These are phyloP conservation scores for Epinephelus awoara DNA, from an alignment of 2,797 vertebrate species.

Conservation along the genomic window DNA sequence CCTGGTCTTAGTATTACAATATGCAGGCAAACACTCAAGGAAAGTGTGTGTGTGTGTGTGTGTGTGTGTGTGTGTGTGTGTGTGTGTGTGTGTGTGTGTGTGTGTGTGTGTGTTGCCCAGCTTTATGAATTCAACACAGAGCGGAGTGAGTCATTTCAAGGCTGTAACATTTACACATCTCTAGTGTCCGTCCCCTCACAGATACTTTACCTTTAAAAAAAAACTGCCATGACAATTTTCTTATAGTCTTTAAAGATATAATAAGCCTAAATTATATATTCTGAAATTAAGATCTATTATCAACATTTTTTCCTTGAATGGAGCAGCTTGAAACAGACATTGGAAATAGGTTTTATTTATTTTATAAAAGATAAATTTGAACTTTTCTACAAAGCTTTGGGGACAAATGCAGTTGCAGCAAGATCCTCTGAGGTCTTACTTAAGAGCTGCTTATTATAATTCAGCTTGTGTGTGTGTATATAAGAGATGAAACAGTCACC, in stretches of 20 bases:
- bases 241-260: not conserved
- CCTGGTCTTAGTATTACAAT: constrained; percentile 21
- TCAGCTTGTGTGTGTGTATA: no score
- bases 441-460: not conserved
- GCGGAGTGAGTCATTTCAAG: not conserved
- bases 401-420: not conserved
- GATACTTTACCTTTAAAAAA: not conserved
- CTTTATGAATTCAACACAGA: not conserved
- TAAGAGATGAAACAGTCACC: no score
- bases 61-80: not conserved
- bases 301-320: not conserved
- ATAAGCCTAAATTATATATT: not conserved
- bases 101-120: not conserved
- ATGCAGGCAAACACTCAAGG: constrained; percentile 8
- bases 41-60: not conserved
- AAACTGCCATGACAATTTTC: not conserved
- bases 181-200: not conserved
- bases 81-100: not conserved
- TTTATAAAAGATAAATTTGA: not conserved
- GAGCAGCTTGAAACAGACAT: not conserved
- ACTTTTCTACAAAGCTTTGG: not conserved
- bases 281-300: not conserved
- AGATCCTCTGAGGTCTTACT: not conserved
- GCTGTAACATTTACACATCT: not conserved
- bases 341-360: not conserved